Evolutionary conservation across 1,140 invertebrate species (phyloP), one percentile per base, ranked within the genome.

Genomic region (Leptinotarsa texana): DNA sequence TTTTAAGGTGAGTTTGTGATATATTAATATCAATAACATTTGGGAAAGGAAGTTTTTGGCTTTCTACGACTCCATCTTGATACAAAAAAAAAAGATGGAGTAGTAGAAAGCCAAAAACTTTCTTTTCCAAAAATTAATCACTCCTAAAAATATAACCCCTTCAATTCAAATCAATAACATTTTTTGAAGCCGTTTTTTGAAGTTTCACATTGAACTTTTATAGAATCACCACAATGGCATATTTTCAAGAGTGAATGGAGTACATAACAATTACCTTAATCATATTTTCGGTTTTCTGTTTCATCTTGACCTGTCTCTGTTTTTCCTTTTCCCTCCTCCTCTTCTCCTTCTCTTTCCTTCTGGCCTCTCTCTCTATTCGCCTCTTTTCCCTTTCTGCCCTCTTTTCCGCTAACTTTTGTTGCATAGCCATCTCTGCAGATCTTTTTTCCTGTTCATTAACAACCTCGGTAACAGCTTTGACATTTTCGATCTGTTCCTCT

Each of bases 281-380:
- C 80, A 85, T 85, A 76, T 82, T 82, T 79, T 85, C 86, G 21
- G 82, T 82, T 69, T 82, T 83, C 65, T 80, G 51, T 73, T 84
- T 86, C 71, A 85, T 63, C 72, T 82, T 82, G 22, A 82, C 72
- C 67, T 83, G 81, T 74, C 76, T 77, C 18, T 79, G 76, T 75
- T 84, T 84, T 71, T 86, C 84, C 69, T 82, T 82, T 65, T 86
- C 85, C 68, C 78, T 80, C 42, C 81, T 74, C 69, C 82, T 78
- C 68, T 74, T 82, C 72, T 86, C 84, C 75, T 85, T 85, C 69
- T 85, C 84, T 75, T 84, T 82, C 13, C 83, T 73, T 15, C 82
- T 79, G 18, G 72, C 74, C 51, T 84, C 83, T 49, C 82, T 75
- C 65, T 85, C 83, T 72, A 76, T 72, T 17, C 79, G 77, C 22